Percentiles rank a stretch among this genome's conserved stretches.
phyloP scores from a whole-genome alignment of 2,888 invertebrate species.

The Nymphalis polychloros region DNA sequence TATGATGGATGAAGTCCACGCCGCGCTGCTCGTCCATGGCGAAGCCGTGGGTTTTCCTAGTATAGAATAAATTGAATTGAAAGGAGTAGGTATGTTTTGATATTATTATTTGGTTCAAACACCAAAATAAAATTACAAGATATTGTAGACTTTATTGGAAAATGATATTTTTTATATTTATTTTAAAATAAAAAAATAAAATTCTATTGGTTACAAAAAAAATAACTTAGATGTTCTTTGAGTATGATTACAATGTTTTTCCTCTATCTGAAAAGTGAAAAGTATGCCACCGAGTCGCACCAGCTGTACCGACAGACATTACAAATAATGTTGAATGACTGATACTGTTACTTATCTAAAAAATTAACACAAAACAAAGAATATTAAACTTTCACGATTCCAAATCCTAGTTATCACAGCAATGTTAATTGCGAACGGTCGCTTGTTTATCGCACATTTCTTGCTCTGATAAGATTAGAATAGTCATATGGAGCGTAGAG shows the following conservation, averaged over 20 bases:
- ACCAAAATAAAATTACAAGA: too few relatives aligned
- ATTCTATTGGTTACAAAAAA: too few relatives aligned
- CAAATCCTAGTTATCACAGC: constrained; percentile 61
- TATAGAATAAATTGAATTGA: too few relatives aligned
- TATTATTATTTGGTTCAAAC: too few relatives aligned
- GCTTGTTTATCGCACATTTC: constrained; percentile 68
- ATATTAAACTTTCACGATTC: constrained; percentile 55
- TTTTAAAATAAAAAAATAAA: too few relatives aligned
- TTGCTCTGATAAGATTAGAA: constrained; percentile 70
- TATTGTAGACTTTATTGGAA: too few relatives aligned
- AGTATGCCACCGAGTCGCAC: constrained; percentile 27
- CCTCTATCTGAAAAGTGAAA: constrained; percentile 21
- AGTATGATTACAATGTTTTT: constrained; percentile 17
- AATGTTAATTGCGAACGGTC: constrained; percentile 70
- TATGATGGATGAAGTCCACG: too few relatives aligned
- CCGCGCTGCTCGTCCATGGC: too few relatives aligned
- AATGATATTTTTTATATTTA: too few relatives aligned
- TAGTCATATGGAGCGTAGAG: constrained; percentile 68
- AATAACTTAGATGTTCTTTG: too few relatives aligned
- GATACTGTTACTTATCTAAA: constrained; percentile 50
- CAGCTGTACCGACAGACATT: constrained; percentile 17
- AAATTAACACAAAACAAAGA: constrained; percentile 48
- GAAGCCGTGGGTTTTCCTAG: too few relatives aligned
- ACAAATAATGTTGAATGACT: constrained; percentile 41
- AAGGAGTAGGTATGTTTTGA: too few relatives aligned